These are phyloP conservation scores for Oophaga pumilio DNA, from an alignment of 2,113 vertebrate species.

Conservation along the genomic window DNA sequence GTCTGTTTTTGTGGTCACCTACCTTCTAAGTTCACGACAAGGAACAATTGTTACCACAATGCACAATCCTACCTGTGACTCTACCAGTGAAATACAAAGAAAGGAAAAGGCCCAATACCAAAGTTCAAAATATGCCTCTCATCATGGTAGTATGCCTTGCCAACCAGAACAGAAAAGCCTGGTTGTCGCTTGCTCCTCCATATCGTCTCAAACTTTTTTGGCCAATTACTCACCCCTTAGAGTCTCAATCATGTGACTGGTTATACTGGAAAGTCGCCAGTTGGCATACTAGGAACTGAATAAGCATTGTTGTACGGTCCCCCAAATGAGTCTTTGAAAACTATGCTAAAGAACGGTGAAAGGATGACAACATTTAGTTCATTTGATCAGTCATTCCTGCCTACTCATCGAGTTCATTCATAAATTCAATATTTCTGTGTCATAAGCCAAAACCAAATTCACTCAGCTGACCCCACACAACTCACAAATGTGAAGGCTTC, in stretches of 20 bases:
- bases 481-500: not conserved
- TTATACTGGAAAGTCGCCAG: slow-evolving; percentile 19
- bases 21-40: not conserved
- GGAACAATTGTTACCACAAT: not conserved
- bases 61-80: not conserved
- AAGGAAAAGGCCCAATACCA: not conserved
- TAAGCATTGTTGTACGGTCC: not conserved
- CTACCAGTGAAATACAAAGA: not conserved
- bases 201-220: not conserved
- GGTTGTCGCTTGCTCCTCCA: not conserved
- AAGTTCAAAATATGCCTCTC: not conserved
- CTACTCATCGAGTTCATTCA: not conserved
- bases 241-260: not conserved
- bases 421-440: not conserved
- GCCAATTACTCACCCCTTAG: not conserved
- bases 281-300: not conserved
- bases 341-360: not conserved
- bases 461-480: not conserved
- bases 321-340: slow-evolving; percentile 8
- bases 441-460: not conserved
- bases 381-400: not conserved
- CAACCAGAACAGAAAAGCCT: not conserved
- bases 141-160: not conserved
- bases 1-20: not conserved
- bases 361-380: not conserved